Conservation (phyloP, 2,888 invertebrate species). For the Vanessa cardui region DNA sequence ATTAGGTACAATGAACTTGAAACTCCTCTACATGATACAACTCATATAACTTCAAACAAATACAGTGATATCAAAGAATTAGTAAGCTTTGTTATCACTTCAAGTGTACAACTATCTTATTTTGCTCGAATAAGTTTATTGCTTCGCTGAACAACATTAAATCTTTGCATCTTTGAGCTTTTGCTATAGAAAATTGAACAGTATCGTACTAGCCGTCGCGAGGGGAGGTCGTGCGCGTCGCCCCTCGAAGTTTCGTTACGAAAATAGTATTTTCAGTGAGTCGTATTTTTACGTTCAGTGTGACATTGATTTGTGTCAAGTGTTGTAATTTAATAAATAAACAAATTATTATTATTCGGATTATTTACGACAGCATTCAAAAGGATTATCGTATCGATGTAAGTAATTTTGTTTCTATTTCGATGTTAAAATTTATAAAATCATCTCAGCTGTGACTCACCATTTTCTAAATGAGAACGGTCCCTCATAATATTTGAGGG, state of each 20-base stretch:
- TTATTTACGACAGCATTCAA: not conserved
- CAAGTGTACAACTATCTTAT: conserved; percentile 64
- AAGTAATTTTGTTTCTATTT: conserved; percentile 13
- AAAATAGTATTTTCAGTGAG: conserved; percentile 55
- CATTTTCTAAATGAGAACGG: not conserved
- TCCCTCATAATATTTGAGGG: not conserved
- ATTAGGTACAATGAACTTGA: conserved; percentile 40
- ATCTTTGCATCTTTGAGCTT: conserved; percentile 51
- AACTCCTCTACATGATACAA: not conserved
- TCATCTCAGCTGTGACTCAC: not conserved
- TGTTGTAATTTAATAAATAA: conserved; percentile 12
- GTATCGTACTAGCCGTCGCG: conserved; percentile 55
- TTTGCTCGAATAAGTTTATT: conserved; percentile 62
- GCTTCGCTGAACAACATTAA: conserved; percentile 59
- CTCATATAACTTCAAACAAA: not conserved
- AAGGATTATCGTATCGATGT: conserved; percentile 23
- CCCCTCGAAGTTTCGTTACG: conserved; percentile 55
- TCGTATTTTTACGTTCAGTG: conserved; percentile 16
- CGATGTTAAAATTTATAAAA: not conserved
- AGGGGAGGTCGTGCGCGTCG: conserved; percentile 55
- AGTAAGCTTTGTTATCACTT: conserved; percentile 52
- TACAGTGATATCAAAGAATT: not conserved
- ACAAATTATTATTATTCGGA: conserved; percentile 10
- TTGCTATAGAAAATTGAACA: conserved; percentile 49
- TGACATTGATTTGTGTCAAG: conserved; percentile 23